Evolutionary conservation across 1,140 invertebrate species (phyloP), one percentile per base, ranked within the genome.

Genomic region (Magallana ariakensis): DNA sequence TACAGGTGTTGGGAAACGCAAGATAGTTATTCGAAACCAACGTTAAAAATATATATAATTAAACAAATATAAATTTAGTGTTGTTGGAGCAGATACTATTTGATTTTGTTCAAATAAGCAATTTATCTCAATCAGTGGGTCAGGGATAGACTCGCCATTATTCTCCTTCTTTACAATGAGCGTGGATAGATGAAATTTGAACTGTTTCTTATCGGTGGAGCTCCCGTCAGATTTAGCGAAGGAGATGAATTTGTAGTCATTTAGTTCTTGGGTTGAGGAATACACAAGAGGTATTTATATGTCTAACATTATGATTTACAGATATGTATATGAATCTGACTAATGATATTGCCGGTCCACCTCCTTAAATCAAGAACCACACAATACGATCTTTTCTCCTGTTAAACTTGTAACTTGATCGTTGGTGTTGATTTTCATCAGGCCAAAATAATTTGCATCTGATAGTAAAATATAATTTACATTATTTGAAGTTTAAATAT

Each of bases 221-320:
- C 19, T 22, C 9, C 22, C 66, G 66, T 75, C 66, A 75, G 22
- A 75, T 15, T 19, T 75, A 33, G 22, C 66, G 22, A 75, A 26
- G 10, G 66, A 75, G 22, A 75, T 75, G 66, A 75, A 75, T 75
- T 75, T 75, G 19, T 11, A 75, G 66, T 46, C 66, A 75, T 75
- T 75, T 75, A 33, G 66, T 75, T 75, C 22, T 19, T 33, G 22
- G 22, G 10, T 13, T 26, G 66, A 75, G 66, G 22, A 13, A 75
- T 19, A 75, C 4, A 26, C 11, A 13, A 26, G 66, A 75, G 22
- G 66, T 75, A 26, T 26, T 75, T 75, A 75, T 75, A 13, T 13
- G 66, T 75, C 22, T 26, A 75, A 75, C 33, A 75, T 26, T 75
- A 75, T 75, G 66, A 75, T 75, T 75, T 33, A 75, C 33, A 22